Conservation (phyloP, 92 coral and sea anemone species). For the Pocillopora meandrina region DNA sequence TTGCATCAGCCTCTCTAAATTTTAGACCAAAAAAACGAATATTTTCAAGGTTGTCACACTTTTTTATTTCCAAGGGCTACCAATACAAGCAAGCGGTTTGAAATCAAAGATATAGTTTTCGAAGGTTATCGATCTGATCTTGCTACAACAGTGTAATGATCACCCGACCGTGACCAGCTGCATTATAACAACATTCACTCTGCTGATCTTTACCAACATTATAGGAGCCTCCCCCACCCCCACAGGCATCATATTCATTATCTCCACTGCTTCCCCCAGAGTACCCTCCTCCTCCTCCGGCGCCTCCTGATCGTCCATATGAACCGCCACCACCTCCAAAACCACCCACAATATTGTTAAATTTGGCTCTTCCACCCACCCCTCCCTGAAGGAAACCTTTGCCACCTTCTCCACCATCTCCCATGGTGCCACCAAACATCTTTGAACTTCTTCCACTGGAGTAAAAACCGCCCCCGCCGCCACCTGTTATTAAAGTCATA, state of each 20-base stretch:
- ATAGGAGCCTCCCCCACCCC: not conserved
- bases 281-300: not conserved
- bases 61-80: too few relatives aligned
- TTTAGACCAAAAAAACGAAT: too few relatives aligned
- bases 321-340: not conserved
- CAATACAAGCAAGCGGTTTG: too few relatives aligned
- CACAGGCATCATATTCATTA: not conserved
- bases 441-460: constrained; percentile 24
- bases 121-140: too few relatives aligned
- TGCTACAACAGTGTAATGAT: not conserved
- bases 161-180: not conserved
- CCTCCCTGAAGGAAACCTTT: not conserved
- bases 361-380: not conserved
- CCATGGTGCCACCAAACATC: constrained; percentile 31
- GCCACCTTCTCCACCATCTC: constrained; percentile 37
- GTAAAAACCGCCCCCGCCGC: constrained; percentile 3
- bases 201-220: not conserved
- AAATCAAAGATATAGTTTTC: too few relatives aligned
- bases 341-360: not conserved
- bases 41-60: too few relatives aligned
- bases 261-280: not conserved
- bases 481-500: not conserved
- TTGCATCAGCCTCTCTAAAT: too few relatives aligned
- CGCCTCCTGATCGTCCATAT: not conserved
- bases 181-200: not conserved